Base-by-base conservation (phyloP, 2,888 invertebrate species). In the Agrypnus murinus region DNA sequence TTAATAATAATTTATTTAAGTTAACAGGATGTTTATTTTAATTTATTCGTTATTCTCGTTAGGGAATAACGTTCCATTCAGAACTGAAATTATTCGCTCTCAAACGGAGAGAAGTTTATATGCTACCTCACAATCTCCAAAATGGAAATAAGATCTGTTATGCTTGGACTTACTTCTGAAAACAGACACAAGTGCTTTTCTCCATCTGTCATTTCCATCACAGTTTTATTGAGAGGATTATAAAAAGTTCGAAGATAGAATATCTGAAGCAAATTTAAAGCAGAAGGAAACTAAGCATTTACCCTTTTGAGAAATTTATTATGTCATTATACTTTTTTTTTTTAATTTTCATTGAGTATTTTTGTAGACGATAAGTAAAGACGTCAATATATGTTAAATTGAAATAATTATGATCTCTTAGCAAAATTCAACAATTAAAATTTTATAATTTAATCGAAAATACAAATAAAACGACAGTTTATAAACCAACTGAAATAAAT, bases 1-100 rank as follows among this genome's bases (percentile, higher is more conserved):
- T 64, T 64, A 58, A 50, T 50, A 53, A 64, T 69, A 64, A 69
- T 64, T 65, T 48, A 65, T 65, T 69, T 64, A n/a, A 69, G 31
- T 69, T 69, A 69, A 50, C 65, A 48, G 14, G 25, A 32, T 55
- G 59, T 65, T 69, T 69, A 69, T 65, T 63, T 65, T 69, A 69
- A 69, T 69, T 69, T 65, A 59, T 40, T 65, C 46, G 58, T 60
- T 40, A 50, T 59, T 36, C 46, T 25, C 59, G 12, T 15, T 38
- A 50, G 43, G 40, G 58, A 25, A 66, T 66, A 46, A 53, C 46
- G 43, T 31, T 48, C n/a, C 19, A 59, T 40, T 38, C 36, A 31
- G 17, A 25, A 25, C 36, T 59, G 57, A 66, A n/a, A 50, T 66
- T 66, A 60, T 66, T 66, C 53, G 17, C 34, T 10, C 40, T 15